phyloP scores from a whole-genome alignment of 2,888 invertebrate genomes.

The Rutpela maculata region DNA sequence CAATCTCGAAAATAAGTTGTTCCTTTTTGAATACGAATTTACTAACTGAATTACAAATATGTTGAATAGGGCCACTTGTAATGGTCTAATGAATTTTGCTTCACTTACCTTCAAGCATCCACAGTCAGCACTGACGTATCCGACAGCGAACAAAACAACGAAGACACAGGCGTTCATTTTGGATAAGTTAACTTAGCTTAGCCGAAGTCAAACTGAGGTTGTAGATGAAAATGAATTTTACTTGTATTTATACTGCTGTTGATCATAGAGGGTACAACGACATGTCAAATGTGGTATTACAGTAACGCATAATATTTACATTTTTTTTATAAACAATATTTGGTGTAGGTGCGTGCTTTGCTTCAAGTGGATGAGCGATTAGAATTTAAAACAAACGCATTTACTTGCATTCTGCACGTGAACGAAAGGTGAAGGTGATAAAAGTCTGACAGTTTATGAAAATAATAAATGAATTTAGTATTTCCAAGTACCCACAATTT shows the following conservation, averaged over 20 bases:
- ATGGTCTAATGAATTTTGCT: not conserved
- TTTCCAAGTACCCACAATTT: not conserved
- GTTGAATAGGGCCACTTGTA: too few species aligned
- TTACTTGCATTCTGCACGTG: conserved; percentile 1
- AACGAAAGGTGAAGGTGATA: conserved; percentile 11
- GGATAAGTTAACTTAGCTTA: not conserved
- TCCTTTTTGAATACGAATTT: not conserved
- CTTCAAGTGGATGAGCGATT: conserved; percentile 5
- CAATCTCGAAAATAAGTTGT: not conserved
- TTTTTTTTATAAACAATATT: conserved; percentile 26
- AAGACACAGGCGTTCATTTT: conserved; percentile 52
- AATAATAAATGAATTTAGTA: not conserved
- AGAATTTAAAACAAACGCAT: conserved; percentile 9
- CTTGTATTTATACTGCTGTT: conserved; percentile 45
- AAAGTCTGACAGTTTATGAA: not conserved
- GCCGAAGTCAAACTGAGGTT: conserved; percentile 13
- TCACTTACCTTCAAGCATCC: conserved; percentile 70
- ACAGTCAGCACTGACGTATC: conserved; percentile 64
- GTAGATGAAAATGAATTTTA: not conserved
- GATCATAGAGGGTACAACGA: conserved; percentile 51
- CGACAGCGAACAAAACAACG: conserved; percentile 48
- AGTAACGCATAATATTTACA: conserved; percentile 43
- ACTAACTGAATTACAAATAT: not conserved
- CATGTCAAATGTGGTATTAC: conserved; percentile 38
- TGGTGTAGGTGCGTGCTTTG: conserved; percentile 49